Percentiles rank a stretch among this genome's conserved stretches.
Conservation (phyloP, 2,888 invertebrate species). For the Drosophila acutilabella region DNA sequence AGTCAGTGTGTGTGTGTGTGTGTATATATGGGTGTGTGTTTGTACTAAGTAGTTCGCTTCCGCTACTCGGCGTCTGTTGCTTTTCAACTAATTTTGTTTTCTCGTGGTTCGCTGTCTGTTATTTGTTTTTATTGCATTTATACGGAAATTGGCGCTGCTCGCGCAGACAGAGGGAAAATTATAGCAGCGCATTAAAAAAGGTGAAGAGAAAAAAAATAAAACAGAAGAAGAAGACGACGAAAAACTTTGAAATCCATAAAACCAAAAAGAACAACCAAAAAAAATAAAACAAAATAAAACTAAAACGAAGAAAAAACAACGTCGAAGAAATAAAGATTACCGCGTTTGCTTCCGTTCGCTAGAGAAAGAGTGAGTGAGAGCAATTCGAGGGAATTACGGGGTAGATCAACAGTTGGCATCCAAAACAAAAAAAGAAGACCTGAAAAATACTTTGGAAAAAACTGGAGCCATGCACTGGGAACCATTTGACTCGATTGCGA, state of each 20-base stretch:
- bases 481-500: constrained; percentile 31
- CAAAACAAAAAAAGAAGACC: constrained; percentile 4
- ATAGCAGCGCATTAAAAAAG: constrained; percentile 48
- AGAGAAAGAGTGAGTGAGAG: background rate
- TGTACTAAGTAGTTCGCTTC: constrained; percentile 61
- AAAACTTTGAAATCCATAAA: constrained; percentile 58
- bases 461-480: constrained; percentile 65
- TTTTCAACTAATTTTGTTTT: constrained; percentile 78
- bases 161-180: constrained; percentile 45
- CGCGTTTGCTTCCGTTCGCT: constrained; percentile 56
- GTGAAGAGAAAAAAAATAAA: background rate
- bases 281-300: constrained; percentile 8
- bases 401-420: constrained; percentile 5
- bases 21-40: constrained; percentile 12
- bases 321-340: constrained; percentile 29
- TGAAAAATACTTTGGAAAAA: constrained; percentile 63
- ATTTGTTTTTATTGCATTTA: constrained; percentile 82
- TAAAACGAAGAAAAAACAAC: constrained; percentile 14
- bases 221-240: constrained; percentile 11
- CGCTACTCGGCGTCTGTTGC: constrained; percentile 70
- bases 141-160: constrained; percentile 79
- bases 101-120: constrained; percentile 74
- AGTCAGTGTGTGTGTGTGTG: background rate
- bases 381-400: background rate
- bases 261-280: constrained; percentile 38